Conservation (phyloP, 1,140 invertebrate genomes). For the Dinoponera quadriceps region DNA sequence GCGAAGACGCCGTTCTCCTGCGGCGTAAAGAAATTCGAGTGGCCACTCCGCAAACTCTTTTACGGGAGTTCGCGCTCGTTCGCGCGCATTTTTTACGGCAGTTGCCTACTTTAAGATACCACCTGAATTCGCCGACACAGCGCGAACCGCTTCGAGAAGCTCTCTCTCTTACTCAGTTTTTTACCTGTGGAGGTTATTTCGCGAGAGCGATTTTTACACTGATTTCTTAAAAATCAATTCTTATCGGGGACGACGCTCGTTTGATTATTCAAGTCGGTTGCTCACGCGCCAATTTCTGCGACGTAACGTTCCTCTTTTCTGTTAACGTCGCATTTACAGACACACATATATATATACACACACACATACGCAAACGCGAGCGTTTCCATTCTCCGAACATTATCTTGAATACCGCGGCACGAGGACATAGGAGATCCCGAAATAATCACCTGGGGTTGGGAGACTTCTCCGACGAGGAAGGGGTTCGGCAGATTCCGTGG, state of each 20-base stretch:
- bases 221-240: no score
- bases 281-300: neutral
- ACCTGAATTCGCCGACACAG: constrained; percentile 37
- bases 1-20: neutral
- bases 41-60: constrained; percentile 37
- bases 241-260: no score
- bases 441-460: constrained; percentile 74
- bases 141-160: constrained; percentile 20
- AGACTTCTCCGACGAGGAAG: constrained; percentile 65
- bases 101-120: constrained; percentile 46
- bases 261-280: no score
- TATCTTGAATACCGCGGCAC: constrained; percentile 25
- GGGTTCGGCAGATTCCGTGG: constrained; percentile 76
- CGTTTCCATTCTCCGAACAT: neutral
- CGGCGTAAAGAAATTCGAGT: constrained; percentile 35
- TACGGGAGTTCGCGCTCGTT: constrained; percentile 38
- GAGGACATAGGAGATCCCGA: constrained; percentile 65
- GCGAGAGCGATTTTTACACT: no score
- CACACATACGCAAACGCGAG: no score
- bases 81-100: constrained; percentile 47
- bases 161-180: neutral
- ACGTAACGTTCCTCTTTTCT: neutral
- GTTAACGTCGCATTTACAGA: neutral
- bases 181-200: no score
- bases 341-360: no score